A percentile compares a stretch with the other conserved stretches of the same genome.
These are phyloP conservation scores for Morpho achilles DNA, from an alignment of 2,888 invertebrate species.

Conservation along the genomic window DNA sequence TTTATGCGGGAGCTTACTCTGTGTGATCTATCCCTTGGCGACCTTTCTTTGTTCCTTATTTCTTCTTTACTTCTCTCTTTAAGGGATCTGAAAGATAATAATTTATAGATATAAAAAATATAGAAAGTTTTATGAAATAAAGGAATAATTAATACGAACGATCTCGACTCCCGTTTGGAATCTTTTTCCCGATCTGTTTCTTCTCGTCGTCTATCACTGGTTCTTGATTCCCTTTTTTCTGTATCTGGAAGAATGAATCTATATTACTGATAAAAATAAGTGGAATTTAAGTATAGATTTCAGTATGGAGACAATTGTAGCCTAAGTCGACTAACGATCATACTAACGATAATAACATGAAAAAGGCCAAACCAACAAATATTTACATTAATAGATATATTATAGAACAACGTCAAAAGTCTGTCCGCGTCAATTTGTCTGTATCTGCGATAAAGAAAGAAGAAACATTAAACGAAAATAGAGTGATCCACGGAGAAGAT, in stretches of 20 bases:
- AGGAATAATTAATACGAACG: slow-evolving; percentile 40
- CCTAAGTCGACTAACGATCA: too few relatives aligned
- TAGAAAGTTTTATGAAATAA: not conserved
- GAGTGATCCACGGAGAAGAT: too few relatives aligned
- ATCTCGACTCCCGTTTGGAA: slow-evolving; percentile 63
- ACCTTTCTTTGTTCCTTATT: slow-evolving; percentile 76
- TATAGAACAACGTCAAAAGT: too few relatives aligned
- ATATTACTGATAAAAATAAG: not conserved
- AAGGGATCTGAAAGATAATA: slow-evolving; percentile 47
- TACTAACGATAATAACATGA: too few relatives aligned
- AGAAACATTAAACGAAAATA: too few relatives aligned
- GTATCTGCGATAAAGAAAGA: too few relatives aligned
- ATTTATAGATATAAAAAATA: not conserved
- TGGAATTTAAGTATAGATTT: not conserved
- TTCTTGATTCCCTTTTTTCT: slow-evolving; percentile 59
- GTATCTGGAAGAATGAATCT: slow-evolving; percentile 39
- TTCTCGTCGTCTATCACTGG: slow-evolving; percentile 60
- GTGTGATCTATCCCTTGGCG: slow-evolving; percentile 68
- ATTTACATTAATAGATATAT: too few relatives aligned
- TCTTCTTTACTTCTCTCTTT: slow-evolving; percentile 83
- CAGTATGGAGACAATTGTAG: too few relatives aligned
- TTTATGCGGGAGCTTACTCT: slow-evolving; percentile 44
- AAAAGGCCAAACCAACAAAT: too few relatives aligned
- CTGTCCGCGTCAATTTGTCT: too few relatives aligned
- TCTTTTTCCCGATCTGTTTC: slow-evolving; percentile 67